These are phyloP conservation scores for Scarus forsteni DNA, from an alignment of 2,797 vertebrate species.

Conservation along the genomic window DNA sequence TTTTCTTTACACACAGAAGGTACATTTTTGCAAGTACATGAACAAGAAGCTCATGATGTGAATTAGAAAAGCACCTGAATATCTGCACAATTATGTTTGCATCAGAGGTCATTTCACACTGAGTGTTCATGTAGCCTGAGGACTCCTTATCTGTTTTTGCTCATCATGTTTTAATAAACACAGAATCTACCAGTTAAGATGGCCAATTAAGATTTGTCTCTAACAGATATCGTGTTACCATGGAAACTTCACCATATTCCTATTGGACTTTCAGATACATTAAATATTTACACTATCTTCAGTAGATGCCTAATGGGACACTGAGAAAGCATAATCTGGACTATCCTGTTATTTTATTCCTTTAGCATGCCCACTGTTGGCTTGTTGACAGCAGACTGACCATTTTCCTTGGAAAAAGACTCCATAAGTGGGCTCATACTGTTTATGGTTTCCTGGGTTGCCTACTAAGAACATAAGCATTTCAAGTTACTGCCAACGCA, in stretches of 20 bases:
- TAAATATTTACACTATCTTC: background rate
- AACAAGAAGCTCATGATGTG: too few relatives aligned
- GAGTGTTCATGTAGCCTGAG: background rate
- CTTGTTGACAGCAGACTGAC: too few relatives aligned
- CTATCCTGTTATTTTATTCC: too few relatives aligned
- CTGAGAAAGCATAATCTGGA: background rate
- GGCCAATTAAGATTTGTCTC: background rate
- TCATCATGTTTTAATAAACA: background rate
- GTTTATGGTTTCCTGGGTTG: too few relatives aligned
- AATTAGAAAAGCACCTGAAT: background rate
- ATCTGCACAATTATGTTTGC: background rate
- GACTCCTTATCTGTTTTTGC: background rate
- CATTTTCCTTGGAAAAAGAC: too few relatives aligned
- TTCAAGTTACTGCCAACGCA: background rate
- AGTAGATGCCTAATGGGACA: background rate
- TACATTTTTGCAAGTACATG: background rate
- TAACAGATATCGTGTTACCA: background rate
- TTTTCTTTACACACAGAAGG: background rate
- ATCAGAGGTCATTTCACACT: background rate
- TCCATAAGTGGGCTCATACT: too few relatives aligned
- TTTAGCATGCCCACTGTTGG: background rate
- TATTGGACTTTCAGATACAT: background rate
- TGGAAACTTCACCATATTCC: background rate
- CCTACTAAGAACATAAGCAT: too few relatives aligned
- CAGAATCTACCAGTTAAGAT: background rate